A percentile compares a stretch with the other conserved stretches of the same genome.
phyloP scores from a whole-genome alignment of 2,797 vertebrate genomes.

The Chrosomus eos region DNA sequence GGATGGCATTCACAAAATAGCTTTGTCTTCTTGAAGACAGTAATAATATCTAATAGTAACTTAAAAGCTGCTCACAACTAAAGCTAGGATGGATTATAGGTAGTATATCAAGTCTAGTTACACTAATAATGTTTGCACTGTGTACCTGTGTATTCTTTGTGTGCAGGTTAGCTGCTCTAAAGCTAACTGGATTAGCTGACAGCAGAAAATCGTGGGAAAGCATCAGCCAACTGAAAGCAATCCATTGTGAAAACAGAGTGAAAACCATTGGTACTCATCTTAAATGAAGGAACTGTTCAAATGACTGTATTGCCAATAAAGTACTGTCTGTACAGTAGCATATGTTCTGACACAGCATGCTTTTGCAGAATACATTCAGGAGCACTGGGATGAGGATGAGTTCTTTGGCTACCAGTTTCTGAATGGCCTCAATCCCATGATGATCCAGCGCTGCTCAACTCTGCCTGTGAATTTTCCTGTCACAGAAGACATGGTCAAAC shows the following conservation, averaged over 20 bases:
- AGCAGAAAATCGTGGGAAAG: background rate
- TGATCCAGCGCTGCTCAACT: slow-evolving; percentile 52
- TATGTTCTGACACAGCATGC: background rate
- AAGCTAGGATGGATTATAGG: no score
- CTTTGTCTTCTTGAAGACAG: background rate
- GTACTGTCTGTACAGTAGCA: no score
- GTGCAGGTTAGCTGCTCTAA: background rate
- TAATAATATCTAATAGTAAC: no score
- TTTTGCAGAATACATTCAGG: background rate
- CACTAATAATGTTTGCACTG: background rate
- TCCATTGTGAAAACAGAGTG: background rate
- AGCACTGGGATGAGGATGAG: slow-evolving; percentile 40
- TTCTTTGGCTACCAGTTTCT: slow-evolving; percentile 49
- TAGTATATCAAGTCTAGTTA: background rate
- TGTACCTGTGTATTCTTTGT: background rate
- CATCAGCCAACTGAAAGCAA: background rate
- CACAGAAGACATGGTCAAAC: background rate
- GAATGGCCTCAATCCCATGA: slow-evolving; percentile 59
- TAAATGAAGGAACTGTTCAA: no score
- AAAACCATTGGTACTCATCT: background rate
- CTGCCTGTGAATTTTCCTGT: background rate
- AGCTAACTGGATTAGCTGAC: background rate
- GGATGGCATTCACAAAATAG: no score
- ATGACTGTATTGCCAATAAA: no score
- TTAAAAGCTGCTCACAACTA: no score